A percentile compares a stretch with the other conserved stretches of the same genome.
These are phyloP conservation scores for Megamerina dolium DNA, from an alignment of 2,888 invertebrate genomes.

Conservation along the genomic window DNA sequence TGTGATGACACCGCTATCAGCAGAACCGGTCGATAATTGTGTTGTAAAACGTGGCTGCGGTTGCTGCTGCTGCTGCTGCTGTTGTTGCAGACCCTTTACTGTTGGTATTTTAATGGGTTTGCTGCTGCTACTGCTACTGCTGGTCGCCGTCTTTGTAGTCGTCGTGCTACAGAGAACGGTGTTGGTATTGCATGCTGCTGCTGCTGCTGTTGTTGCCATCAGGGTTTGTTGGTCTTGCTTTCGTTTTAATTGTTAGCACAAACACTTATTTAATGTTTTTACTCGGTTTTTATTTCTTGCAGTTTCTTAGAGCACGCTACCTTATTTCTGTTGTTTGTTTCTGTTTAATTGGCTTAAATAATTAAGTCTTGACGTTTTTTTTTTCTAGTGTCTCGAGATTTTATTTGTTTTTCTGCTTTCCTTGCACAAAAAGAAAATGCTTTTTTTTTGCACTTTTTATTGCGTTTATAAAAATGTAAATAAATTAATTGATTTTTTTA, in stretches of 20 bases:
- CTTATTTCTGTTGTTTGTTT: conserved; percentile 8
- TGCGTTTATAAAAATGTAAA: conserved; percentile 4
- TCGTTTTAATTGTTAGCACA: background rate
- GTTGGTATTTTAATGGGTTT: background rate
- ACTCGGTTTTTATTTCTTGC: conserved; percentile 9
- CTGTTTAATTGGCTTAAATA: conserved; percentile 23
- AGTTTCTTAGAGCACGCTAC: conserved; percentile 13
- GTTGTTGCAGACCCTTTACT: conserved; percentile 8
- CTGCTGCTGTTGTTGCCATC: conserved; percentile 37
- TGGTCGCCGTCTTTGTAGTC: conserved; percentile 30
- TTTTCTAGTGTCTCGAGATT: conserved; percentile 1
- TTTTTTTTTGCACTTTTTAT: conserved; percentile 3
- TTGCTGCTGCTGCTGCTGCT: conserved; percentile 28
- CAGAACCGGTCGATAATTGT: conserved; percentile 44
- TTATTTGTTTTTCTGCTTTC: conserved; percentile 3
- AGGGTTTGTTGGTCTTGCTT: conserved; percentile 27
- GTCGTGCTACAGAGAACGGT: conserved; percentile 30
- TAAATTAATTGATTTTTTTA: conserved; percentile 13
- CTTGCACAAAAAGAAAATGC: conserved; percentile 1
- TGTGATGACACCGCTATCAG: conserved; percentile 39
- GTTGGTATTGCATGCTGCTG: conserved; percentile 12
- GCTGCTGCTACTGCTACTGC: conserved; percentile 11
- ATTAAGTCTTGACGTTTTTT: conserved; percentile 1
- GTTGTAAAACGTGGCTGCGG: conserved; percentile 41
- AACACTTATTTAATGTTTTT: conserved; percentile 7